These are phyloP conservation scores for Patella caerulea DNA, from an alignment of 2,888 invertebrate genomes.

Conservation along the genomic window DNA sequence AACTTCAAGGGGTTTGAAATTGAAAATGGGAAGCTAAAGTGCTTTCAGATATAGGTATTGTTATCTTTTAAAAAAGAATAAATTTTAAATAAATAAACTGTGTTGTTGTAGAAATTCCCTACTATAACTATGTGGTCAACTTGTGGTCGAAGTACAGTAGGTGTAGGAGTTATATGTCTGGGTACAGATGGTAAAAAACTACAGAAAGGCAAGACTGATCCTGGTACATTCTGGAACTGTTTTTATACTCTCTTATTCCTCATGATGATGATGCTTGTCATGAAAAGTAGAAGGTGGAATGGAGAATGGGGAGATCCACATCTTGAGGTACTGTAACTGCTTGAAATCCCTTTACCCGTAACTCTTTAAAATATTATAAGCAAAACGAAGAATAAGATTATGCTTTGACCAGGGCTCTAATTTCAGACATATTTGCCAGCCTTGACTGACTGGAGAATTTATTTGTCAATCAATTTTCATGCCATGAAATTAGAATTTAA, in stretches of 20 bases:
- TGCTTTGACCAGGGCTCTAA: too few relatives aligned
- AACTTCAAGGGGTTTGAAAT: too few relatives aligned
- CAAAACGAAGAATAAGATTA: too few relatives aligned
- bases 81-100: background rate
- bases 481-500: too few relatives aligned
- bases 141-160: constrained; percentile 60
- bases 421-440: too few relatives aligned
- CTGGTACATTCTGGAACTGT: constrained; percentile 64
- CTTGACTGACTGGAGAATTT: too few relatives aligned
- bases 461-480: too few relatives aligned
- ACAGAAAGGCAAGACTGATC: constrained; percentile 58
- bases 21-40: too few relatives aligned
- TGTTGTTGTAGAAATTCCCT: constrained; percentile 50
- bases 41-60: too few relatives aligned
- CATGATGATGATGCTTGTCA: constrained; percentile 56
- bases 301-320: constrained; percentile 34
- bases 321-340: background rate
- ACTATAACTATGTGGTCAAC: constrained; percentile 63
- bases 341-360: too few relatives aligned
- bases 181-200: constrained; percentile 41
- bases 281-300: constrained; percentile 52
- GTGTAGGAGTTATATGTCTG: constrained; percentile 61
- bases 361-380: too few relatives aligned
- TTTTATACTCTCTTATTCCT: constrained; percentile 60
- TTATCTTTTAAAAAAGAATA: background rate